phyloP scores from a whole-genome alignment of 1,140 invertebrate species.

The Patella vulgata region DNA sequence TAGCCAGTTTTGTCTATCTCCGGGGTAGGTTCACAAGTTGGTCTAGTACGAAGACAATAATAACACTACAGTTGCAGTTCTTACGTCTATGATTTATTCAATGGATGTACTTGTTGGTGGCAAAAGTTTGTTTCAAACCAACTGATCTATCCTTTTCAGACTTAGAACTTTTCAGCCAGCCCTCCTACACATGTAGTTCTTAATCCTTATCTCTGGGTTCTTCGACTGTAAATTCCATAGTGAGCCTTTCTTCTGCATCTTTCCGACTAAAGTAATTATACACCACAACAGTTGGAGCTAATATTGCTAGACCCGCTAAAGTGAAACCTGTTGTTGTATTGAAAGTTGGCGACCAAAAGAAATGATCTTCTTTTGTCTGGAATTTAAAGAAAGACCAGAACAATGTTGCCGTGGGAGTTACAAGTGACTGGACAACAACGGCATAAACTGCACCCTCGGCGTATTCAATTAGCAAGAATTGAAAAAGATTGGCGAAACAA shows the following conservation, averaged over 20 bases:
- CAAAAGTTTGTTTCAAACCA: too few relatives aligned
- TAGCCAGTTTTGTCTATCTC: too few relatives aligned
- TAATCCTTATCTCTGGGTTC: too few relatives aligned
- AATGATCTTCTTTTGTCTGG: conserved; percentile 14
- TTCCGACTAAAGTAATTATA: conserved; percentile 45
- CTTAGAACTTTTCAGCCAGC: too few relatives aligned
- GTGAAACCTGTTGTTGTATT: conserved; percentile 41
- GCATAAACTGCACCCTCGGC: conserved; percentile 44
- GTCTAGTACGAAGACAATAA: too few relatives aligned
- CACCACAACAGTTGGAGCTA: conserved; percentile 40
- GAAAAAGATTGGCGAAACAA: conserved; percentile 41
- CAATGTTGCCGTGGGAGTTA: conserved; percentile 38
- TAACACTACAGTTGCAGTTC: too few relatives aligned
- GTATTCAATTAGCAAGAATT: conserved; percentile 42
- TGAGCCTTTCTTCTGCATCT: conserved; percentile 22
- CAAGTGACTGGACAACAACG: conserved; percentile 37
- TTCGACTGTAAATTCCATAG: too few relatives aligned
- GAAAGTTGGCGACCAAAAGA: conserved; percentile 36
- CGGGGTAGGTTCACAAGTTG: too few relatives aligned
- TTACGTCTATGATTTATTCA: too few relatives aligned
- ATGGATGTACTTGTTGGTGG: too few relatives aligned
- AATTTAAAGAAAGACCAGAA: conserved; percentile 47
- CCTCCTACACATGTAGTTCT: too few relatives aligned
- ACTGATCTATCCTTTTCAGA: too few relatives aligned
- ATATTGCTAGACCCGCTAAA: conserved; percentile 30